Evolutionary conservation across 1,140 invertebrate genomes (phyloP).

Genomic region (Cydia splendana): DNA sequence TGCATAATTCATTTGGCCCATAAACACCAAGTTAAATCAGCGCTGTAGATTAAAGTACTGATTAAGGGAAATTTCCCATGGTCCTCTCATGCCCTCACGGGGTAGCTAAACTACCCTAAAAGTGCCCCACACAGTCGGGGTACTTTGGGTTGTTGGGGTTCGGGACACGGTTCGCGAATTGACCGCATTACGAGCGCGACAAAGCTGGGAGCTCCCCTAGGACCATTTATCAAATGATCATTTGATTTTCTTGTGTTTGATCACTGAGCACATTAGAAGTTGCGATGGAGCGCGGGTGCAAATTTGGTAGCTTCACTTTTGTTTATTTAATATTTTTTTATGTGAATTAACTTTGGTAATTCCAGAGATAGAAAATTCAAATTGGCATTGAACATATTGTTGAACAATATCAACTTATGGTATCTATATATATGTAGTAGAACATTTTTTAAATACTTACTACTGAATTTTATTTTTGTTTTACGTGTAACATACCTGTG

Average conservation of each 20-base stretch:
- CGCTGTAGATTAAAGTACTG: conserved; percentile 32
- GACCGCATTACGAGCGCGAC: conserved; percentile 76
- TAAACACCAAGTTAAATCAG: conserved; percentile 7
- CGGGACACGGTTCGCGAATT: conserved; percentile 45
- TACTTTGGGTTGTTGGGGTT: conserved; percentile 28
- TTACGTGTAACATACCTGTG: no score
- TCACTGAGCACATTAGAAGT: conserved; percentile 79
- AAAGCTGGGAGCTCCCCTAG: conserved; percentile 61
- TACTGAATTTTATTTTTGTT: no score
- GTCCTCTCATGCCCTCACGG: conserved; percentile 23
- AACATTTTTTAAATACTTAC: no score
- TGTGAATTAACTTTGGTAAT: conserved; percentile 13
- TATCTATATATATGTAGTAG: no score
- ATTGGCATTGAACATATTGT: no score
- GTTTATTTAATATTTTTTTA: conserved; percentile 33
- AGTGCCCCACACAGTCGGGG: conserved; percentile 15
- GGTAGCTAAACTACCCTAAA: not conserved
- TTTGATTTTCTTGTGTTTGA: conserved; percentile 80
- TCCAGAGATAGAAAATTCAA: not conserved
- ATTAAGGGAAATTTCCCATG: conserved; percentile 59
- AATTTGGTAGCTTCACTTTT: conserved; percentile 58
- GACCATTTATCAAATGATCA: conserved; percentile 79
- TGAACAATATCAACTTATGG: no score
- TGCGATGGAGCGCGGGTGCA: conserved; percentile 56
- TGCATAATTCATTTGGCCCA: not conserved